Base-by-base conservation (phyloP, 1,140 invertebrate genomes). In the Plectus sambesii region DNA sequence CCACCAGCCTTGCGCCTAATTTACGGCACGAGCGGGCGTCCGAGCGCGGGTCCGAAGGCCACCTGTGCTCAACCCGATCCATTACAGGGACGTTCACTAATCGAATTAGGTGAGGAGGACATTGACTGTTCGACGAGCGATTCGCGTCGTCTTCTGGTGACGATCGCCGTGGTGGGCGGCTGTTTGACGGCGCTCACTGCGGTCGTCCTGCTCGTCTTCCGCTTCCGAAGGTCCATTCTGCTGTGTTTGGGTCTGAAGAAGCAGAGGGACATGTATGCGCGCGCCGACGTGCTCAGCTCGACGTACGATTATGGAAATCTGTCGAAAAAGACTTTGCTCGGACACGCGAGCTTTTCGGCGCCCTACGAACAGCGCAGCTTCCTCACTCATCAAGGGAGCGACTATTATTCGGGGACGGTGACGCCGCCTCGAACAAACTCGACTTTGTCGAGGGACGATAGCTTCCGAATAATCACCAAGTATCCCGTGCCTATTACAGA, bases 401-500 rank as follows among this genome's bases (percentile, higher is more conserved):
- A 25, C 41, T 6, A 42, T 30, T 30, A 30, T 42, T 30, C 36
- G 9, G 25, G 41, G 36, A 5, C 41, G 8, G 4, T 22, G 41
- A 5, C 17, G 6, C 41, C 19, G 26, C 41, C 41, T 15, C 41
- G 25, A 30, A 27, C 5, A 15, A 27, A 23, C 20, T 30, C 41
- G 8, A 25, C 41, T 6, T 4, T 30, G 5, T 8, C 6, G 25
- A 6, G 5, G 25, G 41, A 42, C 4, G 19, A 42, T 5, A 27
- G 19, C 5, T 42, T 27, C 41, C 41, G 41, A 27, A 42, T 42
- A 25, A 6, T 42, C 8, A 6, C 41, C 15, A 25, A 42, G 41
- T 42, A 42, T 17, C 41, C 41, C 20, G 41, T 42, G 41, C 41
- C 41, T 5, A 42, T 42, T 30, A 42, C 41, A 8, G 41, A 42